A percentile compares a stretch with the other conserved stretches of the same genome.
phyloP scores from a whole-genome alignment of 2,797 vertebrate species.

The Natrix natrix region DNA sequence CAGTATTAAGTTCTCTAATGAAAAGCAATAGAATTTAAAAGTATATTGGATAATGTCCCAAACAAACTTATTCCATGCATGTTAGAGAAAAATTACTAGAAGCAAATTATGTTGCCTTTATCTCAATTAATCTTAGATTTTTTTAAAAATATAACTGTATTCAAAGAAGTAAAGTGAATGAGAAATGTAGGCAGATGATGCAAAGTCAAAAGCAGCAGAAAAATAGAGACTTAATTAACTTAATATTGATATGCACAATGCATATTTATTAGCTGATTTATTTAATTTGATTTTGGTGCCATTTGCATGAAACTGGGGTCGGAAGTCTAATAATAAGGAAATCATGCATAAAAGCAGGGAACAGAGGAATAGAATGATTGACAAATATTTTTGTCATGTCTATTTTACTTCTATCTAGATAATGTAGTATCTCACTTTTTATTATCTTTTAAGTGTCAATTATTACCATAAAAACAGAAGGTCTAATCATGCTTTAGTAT shows the following conservation, averaged over 20 bases:
- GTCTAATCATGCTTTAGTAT: constrained; percentile 8
- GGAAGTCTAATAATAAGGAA: not conserved
- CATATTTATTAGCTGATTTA: not conserved
- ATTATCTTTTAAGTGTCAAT: constrained; percentile 1
- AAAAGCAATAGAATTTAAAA: not conserved
- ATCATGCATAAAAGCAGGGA: not conserved
- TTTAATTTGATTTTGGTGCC: not conserved
- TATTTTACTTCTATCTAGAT: not conserved
- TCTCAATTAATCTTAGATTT: not conserved
- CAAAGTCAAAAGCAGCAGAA: not conserved
- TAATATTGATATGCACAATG: not conserved
- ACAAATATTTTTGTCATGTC: not conserved
- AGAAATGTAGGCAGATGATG: not conserved
- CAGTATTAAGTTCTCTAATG: not conserved
- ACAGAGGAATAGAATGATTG: not conserved
- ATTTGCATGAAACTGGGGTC: not conserved
- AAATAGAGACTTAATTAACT: not conserved
- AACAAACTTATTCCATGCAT: not conserved
- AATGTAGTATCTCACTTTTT: not conserved
- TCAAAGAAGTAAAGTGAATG: not conserved
- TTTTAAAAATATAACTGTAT: not conserved
- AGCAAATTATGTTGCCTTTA: not conserved
- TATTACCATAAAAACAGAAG: constrained; percentile 19
- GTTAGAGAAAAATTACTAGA: not conserved
- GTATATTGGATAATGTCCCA: not conserved